Conservation (phyloP, 2,888 invertebrate species). For the Tetropium fuscum region DNA sequence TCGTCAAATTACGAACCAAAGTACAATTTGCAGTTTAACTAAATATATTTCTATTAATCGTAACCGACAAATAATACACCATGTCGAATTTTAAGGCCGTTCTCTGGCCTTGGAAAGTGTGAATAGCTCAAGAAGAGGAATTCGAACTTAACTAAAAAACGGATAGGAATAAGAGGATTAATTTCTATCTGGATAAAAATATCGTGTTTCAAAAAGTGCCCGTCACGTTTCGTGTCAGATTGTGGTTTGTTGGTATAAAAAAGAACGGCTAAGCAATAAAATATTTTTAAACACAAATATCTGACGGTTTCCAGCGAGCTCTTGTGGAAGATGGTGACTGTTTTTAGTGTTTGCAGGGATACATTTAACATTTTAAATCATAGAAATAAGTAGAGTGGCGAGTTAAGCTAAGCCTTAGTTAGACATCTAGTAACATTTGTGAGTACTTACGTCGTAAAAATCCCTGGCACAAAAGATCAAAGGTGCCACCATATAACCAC, state of each 20-base stretch:
- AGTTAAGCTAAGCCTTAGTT: too few species aligned
- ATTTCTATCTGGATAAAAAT: slow-evolving; percentile 21
- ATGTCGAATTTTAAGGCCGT: slow-evolving; percentile 30
- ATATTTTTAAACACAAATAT: too few species aligned
- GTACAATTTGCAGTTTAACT: slow-evolving; percentile 21
- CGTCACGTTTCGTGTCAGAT: slow-evolving; percentile 33
- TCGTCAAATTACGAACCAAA: too few species aligned
- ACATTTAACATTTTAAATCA: too few species aligned
- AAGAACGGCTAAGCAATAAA: slow-evolving; percentile 26
- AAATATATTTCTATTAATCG: slow-evolving; percentile 13
- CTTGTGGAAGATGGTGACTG: too few species aligned
- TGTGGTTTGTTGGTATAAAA: slow-evolving; percentile 24
- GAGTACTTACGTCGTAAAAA: too few species aligned
- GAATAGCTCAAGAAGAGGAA: slow-evolving; percentile 24
- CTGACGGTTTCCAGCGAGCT: too few species aligned
- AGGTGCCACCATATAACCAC: too few species aligned
- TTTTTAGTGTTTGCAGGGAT: too few species aligned
- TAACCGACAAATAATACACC: slow-evolving; percentile 31
- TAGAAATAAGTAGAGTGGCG: too few species aligned
- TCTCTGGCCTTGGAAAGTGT: slow-evolving; percentile 31
- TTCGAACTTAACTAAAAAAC: slow-evolving; percentile 23
- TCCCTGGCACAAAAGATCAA: too few species aligned
- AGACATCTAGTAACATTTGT: too few species aligned
- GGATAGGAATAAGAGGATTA: slow-evolving; percentile 22
- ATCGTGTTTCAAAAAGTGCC: slow-evolving; percentile 28